Evolutionary conservation across 2,888 invertebrate genomes (phyloP).

Genomic region (Lampropteryx suffumata): DNA sequence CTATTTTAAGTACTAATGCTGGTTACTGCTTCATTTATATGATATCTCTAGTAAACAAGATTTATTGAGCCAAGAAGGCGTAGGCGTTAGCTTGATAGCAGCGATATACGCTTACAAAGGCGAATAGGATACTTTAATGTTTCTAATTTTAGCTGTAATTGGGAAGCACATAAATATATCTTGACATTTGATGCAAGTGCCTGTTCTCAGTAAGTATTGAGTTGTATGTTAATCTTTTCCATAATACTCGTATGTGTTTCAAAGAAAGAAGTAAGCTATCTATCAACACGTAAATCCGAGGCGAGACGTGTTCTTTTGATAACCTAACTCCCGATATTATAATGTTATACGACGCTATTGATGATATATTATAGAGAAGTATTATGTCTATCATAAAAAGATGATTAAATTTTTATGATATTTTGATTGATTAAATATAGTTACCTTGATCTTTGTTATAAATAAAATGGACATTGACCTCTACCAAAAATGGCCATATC

Average conservation of each 20-base stretch:
- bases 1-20: slow-evolving; percentile 4
- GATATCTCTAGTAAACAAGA: slow-evolving; percentile 16
- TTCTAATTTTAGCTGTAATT: slow-evolving; percentile 15
- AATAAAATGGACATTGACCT: too few relatives aligned
- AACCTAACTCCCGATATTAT: too few relatives aligned
- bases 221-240: too few relatives aligned
- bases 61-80: slow-evolving; percentile 11
- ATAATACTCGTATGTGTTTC: too few relatives aligned
- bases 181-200: not conserved
- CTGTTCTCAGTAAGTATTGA: too few relatives aligned
- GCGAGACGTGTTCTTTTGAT: too few relatives aligned
- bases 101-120: slow-evolving; percentile 22
- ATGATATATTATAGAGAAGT: not conserved
- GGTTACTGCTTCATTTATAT: not conserved
- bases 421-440: too few relatives aligned
- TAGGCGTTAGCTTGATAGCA: slow-evolving; percentile 12
- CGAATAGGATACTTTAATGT: slow-evolving; percentile 9
- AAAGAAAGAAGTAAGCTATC: not conserved
- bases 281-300: not conserved
- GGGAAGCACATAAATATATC: slow-evolving; percentile 3
- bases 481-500: too few relatives aligned
- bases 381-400: too few relatives aligned
- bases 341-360: too few relatives aligned
- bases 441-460: slow-evolving; percentile 11
- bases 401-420: too few relatives aligned